Percentiles rank a stretch among this genome's conserved stretches.
phyloP scores from a whole-genome alignment of 2,113 vertebrate genomes.

The Nematolebias whitei region DNA sequence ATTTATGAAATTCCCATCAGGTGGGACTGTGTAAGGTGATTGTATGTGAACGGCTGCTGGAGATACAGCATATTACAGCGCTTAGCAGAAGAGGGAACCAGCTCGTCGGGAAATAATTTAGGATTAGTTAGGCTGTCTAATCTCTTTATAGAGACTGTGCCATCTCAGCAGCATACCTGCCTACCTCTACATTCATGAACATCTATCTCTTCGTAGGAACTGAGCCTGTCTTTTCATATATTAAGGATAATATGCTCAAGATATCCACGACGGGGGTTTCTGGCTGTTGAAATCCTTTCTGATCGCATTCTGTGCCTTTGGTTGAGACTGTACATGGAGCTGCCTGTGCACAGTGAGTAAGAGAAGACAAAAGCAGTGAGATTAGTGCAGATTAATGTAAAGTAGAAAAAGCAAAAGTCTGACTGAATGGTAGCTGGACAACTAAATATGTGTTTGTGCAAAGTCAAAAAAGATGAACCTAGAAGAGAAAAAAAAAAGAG shows the following conservation, averaged over 20 bases:
- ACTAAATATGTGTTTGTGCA: neutral
- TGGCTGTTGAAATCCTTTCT: conserved; percentile 28
- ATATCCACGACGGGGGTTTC: conserved; percentile 9
- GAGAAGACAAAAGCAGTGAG: neutral
- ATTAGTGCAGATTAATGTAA: neutral
- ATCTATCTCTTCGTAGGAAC: conserved; percentile 45
- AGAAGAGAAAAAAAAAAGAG: conserved; percentile 19
- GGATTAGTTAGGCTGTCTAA: conserved; percentile 90
- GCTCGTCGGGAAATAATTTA: conserved; percentile 87
- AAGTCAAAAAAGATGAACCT: neutral
- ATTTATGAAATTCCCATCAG: conserved; percentile 31
- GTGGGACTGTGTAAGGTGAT: conserved; percentile 77
- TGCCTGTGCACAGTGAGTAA: conserved; percentile 76
- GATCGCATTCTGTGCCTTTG: conserved; percentile 57
- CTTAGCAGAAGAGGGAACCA: conserved; percentile 80
- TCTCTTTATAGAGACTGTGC: conserved; percentile 94
- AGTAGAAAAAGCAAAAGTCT: neutral
- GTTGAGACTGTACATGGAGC: conserved; percentile 69
- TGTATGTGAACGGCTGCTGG: conserved; percentile 83
- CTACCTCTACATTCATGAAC: conserved; percentile 53
- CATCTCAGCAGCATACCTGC: conserved; percentile 85
- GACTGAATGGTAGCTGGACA: neutral
- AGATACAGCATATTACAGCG: conserved; percentile 85
- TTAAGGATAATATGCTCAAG: conserved; percentile 41
- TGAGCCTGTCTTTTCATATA: conserved; percentile 34